Conservation (phyloP, 2,113 vertebrate species). For the Clupea harengus region DNA sequence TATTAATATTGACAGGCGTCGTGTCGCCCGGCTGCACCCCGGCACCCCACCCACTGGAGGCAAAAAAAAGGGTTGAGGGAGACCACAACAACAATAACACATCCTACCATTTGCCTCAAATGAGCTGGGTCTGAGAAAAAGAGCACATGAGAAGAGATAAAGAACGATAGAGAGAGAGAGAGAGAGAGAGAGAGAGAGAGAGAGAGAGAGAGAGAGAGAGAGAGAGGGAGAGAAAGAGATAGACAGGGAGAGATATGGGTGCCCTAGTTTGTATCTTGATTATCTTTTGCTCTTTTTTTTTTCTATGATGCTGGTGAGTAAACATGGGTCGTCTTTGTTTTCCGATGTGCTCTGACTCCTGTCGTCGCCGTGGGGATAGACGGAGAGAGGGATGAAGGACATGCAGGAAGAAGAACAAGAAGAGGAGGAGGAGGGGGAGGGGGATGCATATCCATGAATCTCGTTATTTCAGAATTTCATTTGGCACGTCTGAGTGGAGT, state of each 20-base stretch:
- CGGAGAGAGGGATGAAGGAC: conserved; percentile 6
- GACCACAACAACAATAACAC: conserved; percentile 1
- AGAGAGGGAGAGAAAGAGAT: not conserved
- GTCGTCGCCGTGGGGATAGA: conserved; percentile 4
- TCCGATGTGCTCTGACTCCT: not conserved
- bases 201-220: not conserved
- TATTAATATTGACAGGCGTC: conserved; percentile 58
- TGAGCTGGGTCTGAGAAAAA: not conserved
- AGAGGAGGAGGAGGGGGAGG: not conserved
- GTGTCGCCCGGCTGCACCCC: conserved; percentile 43
- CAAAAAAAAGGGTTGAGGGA: not conserved
- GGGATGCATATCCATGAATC: conserved; percentile 47
- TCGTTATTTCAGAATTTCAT: conserved; percentile 56
- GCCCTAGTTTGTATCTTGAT: conserved; percentile 6
- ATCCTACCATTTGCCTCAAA: not conserved
- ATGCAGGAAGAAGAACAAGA: not conserved
- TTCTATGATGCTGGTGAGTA: not conserved
- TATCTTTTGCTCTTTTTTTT: not conserved
- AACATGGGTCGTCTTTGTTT: conserved; percentile 9
- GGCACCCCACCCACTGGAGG: conserved; percentile 37
- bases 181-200: not conserved
- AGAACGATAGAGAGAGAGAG: not conserved
- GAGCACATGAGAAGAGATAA: not conserved
- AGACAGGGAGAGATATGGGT: not conserved
- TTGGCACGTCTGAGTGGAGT: conserved; percentile 45